phyloP scores from a whole-genome alignment of 2,888 invertebrate genomes.

The Drosophila algonquin region DNA sequence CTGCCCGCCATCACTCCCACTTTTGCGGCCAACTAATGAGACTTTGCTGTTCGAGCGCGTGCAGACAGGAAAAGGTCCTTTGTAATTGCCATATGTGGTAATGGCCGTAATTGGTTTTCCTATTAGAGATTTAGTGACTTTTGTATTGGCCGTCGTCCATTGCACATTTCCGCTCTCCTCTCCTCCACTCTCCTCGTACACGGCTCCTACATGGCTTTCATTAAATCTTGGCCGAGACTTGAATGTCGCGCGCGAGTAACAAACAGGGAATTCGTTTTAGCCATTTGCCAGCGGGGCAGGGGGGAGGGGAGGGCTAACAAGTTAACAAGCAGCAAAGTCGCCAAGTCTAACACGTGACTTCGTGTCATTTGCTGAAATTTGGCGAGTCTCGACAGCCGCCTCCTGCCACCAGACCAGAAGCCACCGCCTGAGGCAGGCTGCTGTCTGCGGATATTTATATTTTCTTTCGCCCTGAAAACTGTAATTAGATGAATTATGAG shows the following conservation, averaged over 20 bases:
- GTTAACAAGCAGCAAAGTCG: slow-evolving; percentile 76
- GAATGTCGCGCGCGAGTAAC: slow-evolving; percentile 64
- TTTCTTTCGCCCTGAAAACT: slow-evolving; percentile 16
- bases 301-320: slow-evolving; percentile 40
- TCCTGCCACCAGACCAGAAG: slow-evolving; percentile 16
- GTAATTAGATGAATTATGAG: slow-evolving; percentile 46
- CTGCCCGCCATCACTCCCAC: slow-evolving; percentile 1
- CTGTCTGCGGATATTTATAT: slow-evolving; percentile 35
- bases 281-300: slow-evolving; percentile 62
- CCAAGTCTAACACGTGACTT: slow-evolving; percentile 80
- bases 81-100: slow-evolving; percentile 77
- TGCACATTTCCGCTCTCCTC: slow-evolving; percentile 10
- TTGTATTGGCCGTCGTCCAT: slow-evolving; percentile 62
- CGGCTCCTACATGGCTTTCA: slow-evolving; percentile 33
- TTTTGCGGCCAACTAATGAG: slow-evolving; percentile 71
- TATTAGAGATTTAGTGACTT: slow-evolving; percentile 76
- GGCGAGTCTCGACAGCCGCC: slow-evolving; percentile 33
- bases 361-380: slow-evolving; percentile 79
- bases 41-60: slow-evolving; percentile 72
- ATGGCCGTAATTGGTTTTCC: slow-evolving; percentile 77
- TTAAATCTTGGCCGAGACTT: slow-evolving; percentile 63
- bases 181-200: not conserved
- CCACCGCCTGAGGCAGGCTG: slow-evolving; percentile 15
- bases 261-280: slow-evolving; percentile 75
- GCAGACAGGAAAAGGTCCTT: slow-evolving; percentile 55